Evolutionary conservation across 2,888 invertebrate genomes (phyloP), one percentile per base, ranked within the genome.

Genomic region (Eutolmus rufibarbis): DNA sequence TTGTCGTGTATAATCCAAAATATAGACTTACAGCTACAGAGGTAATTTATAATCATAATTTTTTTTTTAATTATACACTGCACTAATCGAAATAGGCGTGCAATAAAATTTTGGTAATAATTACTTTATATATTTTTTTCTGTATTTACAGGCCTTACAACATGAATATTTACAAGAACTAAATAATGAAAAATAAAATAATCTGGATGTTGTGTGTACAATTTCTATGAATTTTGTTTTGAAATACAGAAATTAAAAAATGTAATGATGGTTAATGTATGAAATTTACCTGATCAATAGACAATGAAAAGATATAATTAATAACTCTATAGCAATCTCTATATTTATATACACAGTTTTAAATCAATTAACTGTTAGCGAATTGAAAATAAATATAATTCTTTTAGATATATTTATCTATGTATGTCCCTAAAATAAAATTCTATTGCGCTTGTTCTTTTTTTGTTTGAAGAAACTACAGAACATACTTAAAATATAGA

Each of bases 1-100:
- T 98, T 90, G 93, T 98, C 16, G 93, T 96, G 43, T 98, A 98
- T 91, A 95, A 98, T 91, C 95, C 96, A 5, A 94, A 94, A 86
- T 95, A 95, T 90, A 94, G 98, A 89, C 94, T 97, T 81, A 94
- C 94, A 86, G 97, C 97, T 82, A 94, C 94, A 90, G 94, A 96
- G 93, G 97, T 96, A 90, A 90, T n/a, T 19, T 74, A 40, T 77
- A 8, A 37, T 74, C 37, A 77, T 85, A 28, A 74, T 40, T 28
- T n/a, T n/a, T n/a, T n/a, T n/a, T n/a, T n/a, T n/a, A n/a, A n/a
- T n/a, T n/a, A n/a, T n/a, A n/a, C n/a, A n/a, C n/a, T n/a, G n/a
- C n/a, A n/a, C n/a, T n/a, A n/a, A n/a, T n/a, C n/a, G n/a, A n/a
- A 28, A 28, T 28, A 28, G 28, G 1, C 28, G 28, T 37, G 5